Evolutionary conservation across 2,888 invertebrate species (phyloP).

Genomic region (Aspidiotus destructor): DNA sequence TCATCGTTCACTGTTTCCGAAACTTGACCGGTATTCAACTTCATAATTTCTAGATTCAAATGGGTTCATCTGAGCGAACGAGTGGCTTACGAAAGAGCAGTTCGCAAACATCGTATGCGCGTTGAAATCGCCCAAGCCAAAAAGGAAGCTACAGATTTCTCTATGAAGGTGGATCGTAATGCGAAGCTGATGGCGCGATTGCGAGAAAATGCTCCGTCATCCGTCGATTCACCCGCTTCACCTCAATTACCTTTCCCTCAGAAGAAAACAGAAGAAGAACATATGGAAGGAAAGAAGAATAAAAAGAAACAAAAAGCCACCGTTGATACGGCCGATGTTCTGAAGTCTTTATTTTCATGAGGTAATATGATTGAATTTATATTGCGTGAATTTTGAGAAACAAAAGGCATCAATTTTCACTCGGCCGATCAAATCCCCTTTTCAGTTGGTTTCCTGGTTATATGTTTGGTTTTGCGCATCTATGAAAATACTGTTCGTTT

Average conservation of each 20-base stretch:
- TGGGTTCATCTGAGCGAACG: constrained; percentile 93
- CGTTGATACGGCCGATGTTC: background rate
- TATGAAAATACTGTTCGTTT: too few species aligned
- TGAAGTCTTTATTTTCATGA: constrained; percentile 3
- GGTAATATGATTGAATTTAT: background rate
- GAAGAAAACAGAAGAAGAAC: constrained; percentile 8
- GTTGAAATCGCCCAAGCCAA: constrained; percentile 86
- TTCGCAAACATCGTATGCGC: constrained; percentile 71
- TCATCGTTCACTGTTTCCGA: background rate
- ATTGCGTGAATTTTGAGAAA: background rate
- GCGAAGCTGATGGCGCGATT: constrained; percentile 25
- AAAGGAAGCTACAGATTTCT: constrained; percentile 78
- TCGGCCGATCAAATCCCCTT: too few species aligned
- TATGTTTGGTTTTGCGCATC: too few species aligned
- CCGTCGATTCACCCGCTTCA: background rate
- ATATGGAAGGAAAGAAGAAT: background rate
- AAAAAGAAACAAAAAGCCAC: background rate
- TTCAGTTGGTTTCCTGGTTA: too few species aligned
- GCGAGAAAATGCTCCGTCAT: background rate
- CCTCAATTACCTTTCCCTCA: background rate
- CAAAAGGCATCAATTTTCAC: background rate
- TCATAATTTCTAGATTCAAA: constrained; percentile 61
- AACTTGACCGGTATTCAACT: too few species aligned
- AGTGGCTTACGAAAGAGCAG: constrained; percentile 83
- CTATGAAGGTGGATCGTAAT: constrained; percentile 58